Conservation (phyloP, 2,888 invertebrate genomes). For the Epistrophella euchroma region DNA sequence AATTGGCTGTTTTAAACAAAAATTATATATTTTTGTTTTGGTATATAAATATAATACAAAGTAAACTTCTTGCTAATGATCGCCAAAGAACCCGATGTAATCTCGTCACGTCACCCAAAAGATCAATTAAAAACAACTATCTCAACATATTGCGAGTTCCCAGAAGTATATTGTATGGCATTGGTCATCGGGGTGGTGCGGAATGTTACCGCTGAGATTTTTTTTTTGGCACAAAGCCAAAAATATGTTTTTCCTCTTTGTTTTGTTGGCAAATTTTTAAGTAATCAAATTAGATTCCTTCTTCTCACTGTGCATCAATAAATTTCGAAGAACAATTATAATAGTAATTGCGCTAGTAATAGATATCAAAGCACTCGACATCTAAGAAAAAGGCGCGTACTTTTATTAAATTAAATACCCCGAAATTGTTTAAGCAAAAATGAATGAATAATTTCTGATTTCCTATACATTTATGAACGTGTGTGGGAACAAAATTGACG, state of each 20-base stretch:
- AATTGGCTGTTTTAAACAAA: constrained; percentile 51
- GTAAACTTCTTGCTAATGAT: constrained; percentile 50
- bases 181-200: neutral
- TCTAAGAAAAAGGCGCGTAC: constrained; percentile 29
- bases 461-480: too few relatives aligned
- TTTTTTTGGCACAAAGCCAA: constrained; percentile 48
- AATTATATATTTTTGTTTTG: constrained; percentile 5
- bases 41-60: constrained; percentile 29
- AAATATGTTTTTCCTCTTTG: constrained; percentile 60
- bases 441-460: constrained; percentile 41
- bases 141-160: constrained; percentile 63
- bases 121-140: constrained; percentile 72
- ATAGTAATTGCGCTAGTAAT: constrained; percentile 60
- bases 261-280: constrained; percentile 61
- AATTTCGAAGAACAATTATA: constrained; percentile 64
- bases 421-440: constrained; percentile 35
- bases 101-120: constrained; percentile 66
- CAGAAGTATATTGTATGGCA: constrained; percentile 8
- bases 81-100: constrained; percentile 50
- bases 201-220: constrained; percentile 25
- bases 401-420: constrained; percentile 34
- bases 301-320: constrained; percentile 53
- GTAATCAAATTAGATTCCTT: constrained; percentile 66
- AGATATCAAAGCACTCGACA: constrained; percentile 52
- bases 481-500: constrained; percentile 58